Conservation (phyloP, 2,797 vertebrate species). For the Urocyon cinereoargenteus region DNA sequence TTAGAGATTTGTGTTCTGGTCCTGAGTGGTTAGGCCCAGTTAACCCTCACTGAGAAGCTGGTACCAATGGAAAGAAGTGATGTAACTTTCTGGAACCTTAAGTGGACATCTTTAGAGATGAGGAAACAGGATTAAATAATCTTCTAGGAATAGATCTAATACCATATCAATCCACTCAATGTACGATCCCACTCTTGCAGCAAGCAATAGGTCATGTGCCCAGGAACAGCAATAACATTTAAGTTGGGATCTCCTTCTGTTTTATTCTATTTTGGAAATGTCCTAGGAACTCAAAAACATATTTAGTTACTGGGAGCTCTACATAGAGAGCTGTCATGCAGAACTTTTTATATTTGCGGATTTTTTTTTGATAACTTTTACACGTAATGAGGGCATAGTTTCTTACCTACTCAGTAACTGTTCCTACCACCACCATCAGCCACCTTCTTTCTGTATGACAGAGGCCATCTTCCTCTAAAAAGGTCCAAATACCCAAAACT, state of each 20-base stretch:
- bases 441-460: neutral
- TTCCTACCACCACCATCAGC: neutral
- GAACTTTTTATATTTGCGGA: neutral
- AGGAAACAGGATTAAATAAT: neutral
- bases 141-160: neutral
- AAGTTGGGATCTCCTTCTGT: neutral
- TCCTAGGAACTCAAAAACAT: neutral
- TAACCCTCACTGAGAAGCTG: neutral
- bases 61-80: neutral
- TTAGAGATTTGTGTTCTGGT: neutral
- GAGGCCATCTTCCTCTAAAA: neutral
- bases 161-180: neutral
- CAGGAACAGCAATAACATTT: neutral
- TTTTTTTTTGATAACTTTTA: neutral
- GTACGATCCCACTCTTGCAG: neutral
- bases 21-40: neutral
- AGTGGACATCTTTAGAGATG: neutral
- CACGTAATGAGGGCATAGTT: neutral
- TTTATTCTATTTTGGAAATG: neutral
- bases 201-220: neutral
- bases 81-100: neutral
- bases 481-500: neutral
- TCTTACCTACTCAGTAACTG: neutral
- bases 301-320: neutral
- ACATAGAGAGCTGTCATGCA: neutral